Evolutionary conservation across 2,888 invertebrate genomes (phyloP), one percentile per base, ranked within the genome.

Genomic region (Cyaniris semiargus): DNA sequence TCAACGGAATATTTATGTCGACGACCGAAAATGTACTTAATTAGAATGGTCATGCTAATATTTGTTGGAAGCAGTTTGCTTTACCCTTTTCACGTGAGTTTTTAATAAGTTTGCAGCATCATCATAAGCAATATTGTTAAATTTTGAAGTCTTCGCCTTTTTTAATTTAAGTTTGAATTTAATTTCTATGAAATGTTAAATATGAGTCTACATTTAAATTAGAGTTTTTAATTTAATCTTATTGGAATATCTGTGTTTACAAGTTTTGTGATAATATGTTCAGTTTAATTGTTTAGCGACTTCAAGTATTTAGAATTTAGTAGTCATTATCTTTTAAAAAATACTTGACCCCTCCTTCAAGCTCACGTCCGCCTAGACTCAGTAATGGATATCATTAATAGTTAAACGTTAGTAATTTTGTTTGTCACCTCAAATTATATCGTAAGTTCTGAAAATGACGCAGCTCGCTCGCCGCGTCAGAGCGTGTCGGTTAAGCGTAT

Each of bases 401-500:
- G 48, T 48, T 76, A 80, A 74, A 76, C 74, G n/a, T 58, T 66
- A 75, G 70, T 77, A 80, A 78, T 79, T 79, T 79, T 79, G 76
- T 80, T 80, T 78, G 78, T 81, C 80, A 80, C 80, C 75, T 79
- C 74, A 79, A 80, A 80, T 80, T 79, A 79, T 79, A 76, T 79
- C 76, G 66, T 76, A 78, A 80, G 76, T 78, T 76, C 76, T 38
- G 48, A 44, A 74, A 74, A 48, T 44, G 72, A 53, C 76, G 34
- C 56, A 44, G 44, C 31, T 44, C 18, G 70, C 48, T 48, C 23
- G 70, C 58, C 75, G 75, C 78, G 76, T 31, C 83, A 79, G 81
- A 87, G 85, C 87, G 85, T 84, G 87, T 86, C 85, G 84, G 87
- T 89, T 93, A 93, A 94, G 91, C 89, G 89, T 83, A 90, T 92